phyloP scores from a whole-genome alignment of 2,888 invertebrate species.

The Andricus curvator region DNA sequence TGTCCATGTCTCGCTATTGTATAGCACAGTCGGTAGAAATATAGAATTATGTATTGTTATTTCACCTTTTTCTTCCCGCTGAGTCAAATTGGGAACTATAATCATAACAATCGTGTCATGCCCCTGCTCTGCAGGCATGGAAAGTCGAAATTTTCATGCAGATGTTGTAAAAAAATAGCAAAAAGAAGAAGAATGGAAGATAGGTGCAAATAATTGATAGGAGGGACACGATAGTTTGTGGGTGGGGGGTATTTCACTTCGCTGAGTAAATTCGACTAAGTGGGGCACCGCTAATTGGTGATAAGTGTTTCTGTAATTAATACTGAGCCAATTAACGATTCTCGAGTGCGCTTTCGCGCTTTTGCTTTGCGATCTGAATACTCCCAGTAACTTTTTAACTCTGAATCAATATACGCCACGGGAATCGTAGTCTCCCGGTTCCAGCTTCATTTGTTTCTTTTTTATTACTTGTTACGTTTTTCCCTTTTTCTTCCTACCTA shows the following conservation, averaged over 20 bases:
- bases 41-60: too few species aligned
- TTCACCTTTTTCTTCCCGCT: too few species aligned
- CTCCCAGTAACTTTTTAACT: background rate
- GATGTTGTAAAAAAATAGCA: background rate
- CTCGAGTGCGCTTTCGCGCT: conserved; percentile 15
- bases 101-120: too few species aligned
- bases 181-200: background rate
- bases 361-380: background rate
- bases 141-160: too few species aligned
- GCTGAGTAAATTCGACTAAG: conserved; percentile 7
- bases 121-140: too few species aligned
- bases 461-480: background rate
- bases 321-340: conserved; percentile 1
- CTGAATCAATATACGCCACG: conserved; percentile 8
- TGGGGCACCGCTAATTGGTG: conserved; percentile 4
- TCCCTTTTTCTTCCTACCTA: background rate
- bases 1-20: too few species aligned
- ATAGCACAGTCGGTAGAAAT: too few species aligned
- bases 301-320: conserved; percentile 34
- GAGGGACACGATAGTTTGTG: background rate
- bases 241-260: background rate
- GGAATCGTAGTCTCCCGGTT: conserved; percentile 1
- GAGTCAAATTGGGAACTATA: too few species aligned
- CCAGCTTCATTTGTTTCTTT: background rate
- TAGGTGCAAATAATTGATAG: background rate